phyloP scores from a whole-genome alignment of 2,113 vertebrate genomes.

The Zootoca vivipara region DNA sequence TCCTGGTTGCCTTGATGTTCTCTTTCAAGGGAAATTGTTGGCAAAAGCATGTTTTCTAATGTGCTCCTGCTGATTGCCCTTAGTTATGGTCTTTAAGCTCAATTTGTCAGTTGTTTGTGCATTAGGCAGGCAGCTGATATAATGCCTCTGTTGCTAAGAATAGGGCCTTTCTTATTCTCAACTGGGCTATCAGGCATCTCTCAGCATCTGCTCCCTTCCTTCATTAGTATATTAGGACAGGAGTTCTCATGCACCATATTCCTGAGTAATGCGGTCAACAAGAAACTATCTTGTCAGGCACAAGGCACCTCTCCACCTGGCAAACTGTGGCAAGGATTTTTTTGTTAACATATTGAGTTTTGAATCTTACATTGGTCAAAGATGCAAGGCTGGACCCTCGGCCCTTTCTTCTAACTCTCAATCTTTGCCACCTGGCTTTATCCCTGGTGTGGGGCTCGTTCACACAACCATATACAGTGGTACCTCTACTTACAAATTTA shows the following conservation, averaged over 20 bases:
- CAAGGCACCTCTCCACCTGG: not conserved
- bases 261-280: not conserved
- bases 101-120: constrained; percentile 32
- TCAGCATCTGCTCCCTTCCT: constrained; percentile 26
- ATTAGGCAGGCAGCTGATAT: constrained; percentile 13
- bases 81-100: constrained; percentile 24
- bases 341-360: not conserved
- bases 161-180: not conserved
- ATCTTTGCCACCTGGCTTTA: not conserved
- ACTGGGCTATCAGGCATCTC: constrained; percentile 18
- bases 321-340: not conserved
- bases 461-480: not conserved
- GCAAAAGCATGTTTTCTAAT: constrained; percentile 14
- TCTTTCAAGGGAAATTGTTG: not conserved
- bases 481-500: no score
- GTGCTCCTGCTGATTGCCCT: not conserved
- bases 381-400: not conserved
- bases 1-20: not conserved
- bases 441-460: not conserved
- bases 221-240: not conserved
- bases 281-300: not conserved
- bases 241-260: not conserved
- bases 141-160: constrained; percentile 6
- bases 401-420: accelerated
- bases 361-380: not conserved